Evolutionary conservation across 1,140 invertebrate species (phyloP), one percentile per base, ranked within the genome.

Genomic region (Zaprionus ghesquierei): DNA sequence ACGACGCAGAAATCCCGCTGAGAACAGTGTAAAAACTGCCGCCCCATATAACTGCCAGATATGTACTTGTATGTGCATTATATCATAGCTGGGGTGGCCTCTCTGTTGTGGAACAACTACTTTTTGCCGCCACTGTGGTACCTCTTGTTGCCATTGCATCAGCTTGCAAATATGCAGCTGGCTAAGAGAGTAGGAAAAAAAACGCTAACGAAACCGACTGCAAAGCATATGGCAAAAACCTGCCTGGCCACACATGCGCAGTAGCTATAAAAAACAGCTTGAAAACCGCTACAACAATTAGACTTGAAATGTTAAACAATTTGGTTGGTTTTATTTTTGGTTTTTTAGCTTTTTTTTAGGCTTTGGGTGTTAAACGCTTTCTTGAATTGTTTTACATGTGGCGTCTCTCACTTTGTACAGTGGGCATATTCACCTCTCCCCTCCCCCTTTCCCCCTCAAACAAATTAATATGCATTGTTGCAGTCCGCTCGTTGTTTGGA

Each of bases 381-480:
- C 49, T 60, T 63, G 51, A 33, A 51, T 68, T 33, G 46, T 55
- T 70, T 59, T 77, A 66, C 75, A 76, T 69, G 50, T 25, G 53
- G 23, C 50, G 29, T 38, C 51, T 80, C 62, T 69, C 64, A 72
- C 46, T 31, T 53, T 35, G 5, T 6, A 3, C 35, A 41, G n/a
- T 41, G 0, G 6, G 0, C 60, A 65, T n/a, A n/a, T n/a, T 15
- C 62, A 46, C 46, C 63, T 38, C 63, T 9, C 12, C 23, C 25
- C 13, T 35, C 20, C 41, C 6, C 41, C 8, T 44, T 10, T 46
- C 41, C 20, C 0, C 9, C 8, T 6, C 12, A 35, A 61, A 55
- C 38, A 87, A 87, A 87, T 87, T 87, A 87, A 87, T 87, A 87
- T 87, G 82, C 82, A 87, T 78, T 87, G 84, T 87, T 87, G 82